A percentile compares a stretch with the other conserved stretches of the same genome.
These are phyloP conservation scores for Hiodon tergisus DNA, from an alignment of 2,113 vertebrate genomes.

Conservation along the genomic window DNA sequence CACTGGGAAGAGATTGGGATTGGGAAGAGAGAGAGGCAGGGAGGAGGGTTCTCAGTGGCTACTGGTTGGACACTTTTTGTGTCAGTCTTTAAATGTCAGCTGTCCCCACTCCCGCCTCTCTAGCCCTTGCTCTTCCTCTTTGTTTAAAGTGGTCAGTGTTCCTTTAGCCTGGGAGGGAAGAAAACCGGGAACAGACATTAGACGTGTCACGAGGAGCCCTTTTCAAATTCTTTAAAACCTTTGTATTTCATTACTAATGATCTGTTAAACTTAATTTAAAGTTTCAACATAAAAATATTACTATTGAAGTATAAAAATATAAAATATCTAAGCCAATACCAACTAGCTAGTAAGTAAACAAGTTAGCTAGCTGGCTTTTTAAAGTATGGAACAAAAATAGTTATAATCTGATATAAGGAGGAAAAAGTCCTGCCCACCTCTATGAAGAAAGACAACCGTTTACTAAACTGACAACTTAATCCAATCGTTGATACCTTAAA, in stretches of 20 bases:
- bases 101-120: neutral
- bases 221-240: neutral
- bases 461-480: no score
- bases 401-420: no score
- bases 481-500: no score
- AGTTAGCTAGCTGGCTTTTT: no score
- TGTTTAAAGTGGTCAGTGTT: constrained; percentile 52
- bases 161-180: constrained; percentile 56
- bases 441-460: no score
- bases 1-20: neutral
- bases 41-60: no score
- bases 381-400: no score
- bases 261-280: neutral
- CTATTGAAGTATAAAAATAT: no score
- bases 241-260: neutral
- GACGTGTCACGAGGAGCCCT: neutral
- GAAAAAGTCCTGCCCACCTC: no score
- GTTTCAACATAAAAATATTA: no score
- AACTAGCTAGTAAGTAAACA: no score
- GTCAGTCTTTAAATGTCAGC: neutral
- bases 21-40: neutral
- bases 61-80: neutral
- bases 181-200: constrained; percentile 20
- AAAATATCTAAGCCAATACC: no score
- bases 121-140: neutral